Evolutionary conservation across 2,113 vertebrate genomes (phyloP).

Genomic region (Ailurus styani): DNA sequence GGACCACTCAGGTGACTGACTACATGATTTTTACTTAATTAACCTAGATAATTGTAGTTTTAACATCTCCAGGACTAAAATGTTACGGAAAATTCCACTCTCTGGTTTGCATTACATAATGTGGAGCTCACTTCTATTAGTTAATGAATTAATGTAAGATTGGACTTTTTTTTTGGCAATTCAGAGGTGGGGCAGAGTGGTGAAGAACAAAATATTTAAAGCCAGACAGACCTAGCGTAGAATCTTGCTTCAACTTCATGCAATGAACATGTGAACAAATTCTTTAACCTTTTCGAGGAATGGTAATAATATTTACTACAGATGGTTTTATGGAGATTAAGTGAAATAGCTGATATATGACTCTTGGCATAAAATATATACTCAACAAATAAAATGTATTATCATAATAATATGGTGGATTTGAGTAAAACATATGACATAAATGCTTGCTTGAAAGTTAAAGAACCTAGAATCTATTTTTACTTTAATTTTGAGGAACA

Average conservation of each 20-base stretch:
- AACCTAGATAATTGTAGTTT: neutral
- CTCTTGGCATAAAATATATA: constrained; percentile 14
- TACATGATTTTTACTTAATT: neutral
- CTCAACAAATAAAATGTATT: constrained; percentile 14
- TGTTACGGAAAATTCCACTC: neutral
- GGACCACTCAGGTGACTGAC: neutral
- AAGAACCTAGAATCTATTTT: neutral
- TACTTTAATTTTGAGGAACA: constrained; percentile 20
- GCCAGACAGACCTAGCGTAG: neutral
- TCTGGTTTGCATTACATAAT: neutral
- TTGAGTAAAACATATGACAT: constrained; percentile 1
- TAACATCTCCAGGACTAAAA: neutral
- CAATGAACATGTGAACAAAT: neutral
- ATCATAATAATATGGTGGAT: neutral
- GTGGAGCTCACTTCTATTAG: neutral
- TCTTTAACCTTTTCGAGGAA: neutral
- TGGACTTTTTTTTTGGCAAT: neutral
- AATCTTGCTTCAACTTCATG: neutral
- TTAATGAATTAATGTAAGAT: neutral
- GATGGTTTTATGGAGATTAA: neutral
- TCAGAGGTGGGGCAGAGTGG: neutral
- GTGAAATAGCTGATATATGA: neutral
- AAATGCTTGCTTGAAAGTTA: neutral
- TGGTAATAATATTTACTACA: neutral
- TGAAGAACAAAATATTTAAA: neutral